phyloP scores from a whole-genome alignment of 2,113 vertebrate genomes.

The Hemichromis elongatus region DNA sequence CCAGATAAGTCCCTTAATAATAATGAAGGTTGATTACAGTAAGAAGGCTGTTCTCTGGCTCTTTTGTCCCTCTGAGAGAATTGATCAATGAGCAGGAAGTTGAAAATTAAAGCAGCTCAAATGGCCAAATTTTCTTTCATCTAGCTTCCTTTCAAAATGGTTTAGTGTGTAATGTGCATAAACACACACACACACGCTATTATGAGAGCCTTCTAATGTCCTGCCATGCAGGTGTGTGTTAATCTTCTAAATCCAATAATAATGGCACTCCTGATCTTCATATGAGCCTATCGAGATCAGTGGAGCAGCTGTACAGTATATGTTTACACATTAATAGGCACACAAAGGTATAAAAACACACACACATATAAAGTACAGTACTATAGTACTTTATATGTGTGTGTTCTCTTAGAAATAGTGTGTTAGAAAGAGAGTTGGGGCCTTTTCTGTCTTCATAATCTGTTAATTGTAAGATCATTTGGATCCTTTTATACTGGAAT shows the following conservation, averaged over 20 bases:
- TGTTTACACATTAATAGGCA: background rate
- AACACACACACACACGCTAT: background rate
- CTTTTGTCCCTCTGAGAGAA: constrained; percentile 5
- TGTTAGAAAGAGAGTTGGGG: background rate
- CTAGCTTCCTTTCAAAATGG: constrained; percentile 30
- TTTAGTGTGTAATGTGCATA: background rate
- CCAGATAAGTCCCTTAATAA: constrained; percentile 5
- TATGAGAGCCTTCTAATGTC: constrained; percentile 27
- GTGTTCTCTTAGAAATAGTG: background rate
- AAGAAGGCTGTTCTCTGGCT: background rate
- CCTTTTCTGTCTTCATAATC: background rate
- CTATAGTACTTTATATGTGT: background rate
- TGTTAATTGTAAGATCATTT: background rate
- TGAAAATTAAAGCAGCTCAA: constrained; percentile 22
- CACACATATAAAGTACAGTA: background rate
- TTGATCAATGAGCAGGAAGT: constrained; percentile 44
- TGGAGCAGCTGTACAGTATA: constrained; percentile 30
- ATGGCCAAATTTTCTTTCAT: constrained; percentile 42
- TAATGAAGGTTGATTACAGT: background rate
- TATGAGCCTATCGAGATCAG: constrained; percentile 15
- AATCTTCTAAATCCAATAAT: constrained; percentile 61
- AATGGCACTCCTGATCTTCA: constrained; percentile 32
- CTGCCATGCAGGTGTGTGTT: constrained; percentile 56
- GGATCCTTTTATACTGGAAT: background rate
- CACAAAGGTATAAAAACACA: background rate